Conservation (phyloP, 2,113 vertebrate species). For the Bombycilla garrulus region DNA sequence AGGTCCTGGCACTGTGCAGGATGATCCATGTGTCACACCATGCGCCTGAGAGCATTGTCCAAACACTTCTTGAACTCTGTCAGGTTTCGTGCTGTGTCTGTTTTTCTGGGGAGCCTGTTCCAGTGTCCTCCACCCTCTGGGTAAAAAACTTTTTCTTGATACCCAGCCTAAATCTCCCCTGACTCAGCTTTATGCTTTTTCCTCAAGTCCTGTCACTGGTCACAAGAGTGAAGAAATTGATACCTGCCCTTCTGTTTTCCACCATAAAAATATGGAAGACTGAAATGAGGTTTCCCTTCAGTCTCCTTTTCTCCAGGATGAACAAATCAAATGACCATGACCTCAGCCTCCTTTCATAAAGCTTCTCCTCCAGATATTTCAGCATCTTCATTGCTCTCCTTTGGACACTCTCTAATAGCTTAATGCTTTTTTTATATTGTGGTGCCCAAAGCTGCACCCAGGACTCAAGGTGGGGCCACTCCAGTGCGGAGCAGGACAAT, state of each 20-base stretch:
- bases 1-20: fast-evolving
- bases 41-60: not conserved
- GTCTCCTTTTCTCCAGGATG: not conserved
- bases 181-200: not conserved
- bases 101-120: not conserved
- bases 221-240: not conserved
- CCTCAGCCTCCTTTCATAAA: not conserved
- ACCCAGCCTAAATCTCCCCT: not conserved
- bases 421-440: not conserved
- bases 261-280: not conserved
- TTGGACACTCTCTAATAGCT: not conserved
- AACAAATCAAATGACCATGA: not conserved
- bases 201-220: not conserved
- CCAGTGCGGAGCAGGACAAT: not conserved
- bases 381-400: not conserved
- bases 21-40: too few relatives aligned
- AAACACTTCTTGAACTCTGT: not conserved
- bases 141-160: not conserved
- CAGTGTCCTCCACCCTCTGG: not conserved
- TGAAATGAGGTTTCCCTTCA: not conserved
- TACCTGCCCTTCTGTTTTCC: not conserved
- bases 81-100: not conserved
- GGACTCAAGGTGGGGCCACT: fast-evolving
- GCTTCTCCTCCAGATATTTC: not conserved
- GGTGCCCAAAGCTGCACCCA: not conserved